Base-by-base conservation (phyloP, 2,888 invertebrate species). In the Protula sp. region DNA sequence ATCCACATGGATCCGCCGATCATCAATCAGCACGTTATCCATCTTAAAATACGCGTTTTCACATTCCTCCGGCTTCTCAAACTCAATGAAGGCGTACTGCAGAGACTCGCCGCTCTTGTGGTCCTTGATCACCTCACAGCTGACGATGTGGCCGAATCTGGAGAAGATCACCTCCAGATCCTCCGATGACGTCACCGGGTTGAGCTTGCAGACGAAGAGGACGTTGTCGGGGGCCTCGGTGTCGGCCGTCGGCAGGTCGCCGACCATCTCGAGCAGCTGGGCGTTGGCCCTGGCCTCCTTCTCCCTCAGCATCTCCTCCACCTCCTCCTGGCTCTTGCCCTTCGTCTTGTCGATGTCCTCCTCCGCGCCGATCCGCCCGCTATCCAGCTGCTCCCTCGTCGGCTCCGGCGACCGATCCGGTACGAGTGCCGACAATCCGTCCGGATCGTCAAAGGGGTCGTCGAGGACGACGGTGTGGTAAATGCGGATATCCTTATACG, bases 21-120 rank as follows among this genome's bases (percentile, higher is more conserved):
- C 99, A 82, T 99, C 99, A 72, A 99, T 99, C 3, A 99, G 84
- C 0, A 99, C 98, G 84, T 99, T 99, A 79, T 98, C 98, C 99
- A 99, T 99, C 84, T 99, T 99, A 75, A 99, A 95, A 82, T 92
- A 99, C 0, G 99, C 99, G 71, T 91, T 91, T 83, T 99, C 99
- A 82, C 99, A 99, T 57, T 82, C 78, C 67, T 84, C 79, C 55
- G 75, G 82, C 67, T 94, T 89, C 64, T 89, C 90, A 84, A 98
- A 99, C 81, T 99, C 99, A 60, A 99, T 91, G 79, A 99, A 99
- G 0, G 98, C 98, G 82, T 99, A 99, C 76, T 99, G 99, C 59
- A 99, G 83, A 0, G 98, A 99, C 78, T 97, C 94, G 0, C 90
- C 90, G 1, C 90, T 88, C 75, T 92, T 90, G 68, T 89, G 88